A percentile compares a stretch with the other conserved stretches of the same genome.
Conservation (phyloP, 2,113 vertebrate genomes). For the Telmatochromis bifrenatus region DNA sequence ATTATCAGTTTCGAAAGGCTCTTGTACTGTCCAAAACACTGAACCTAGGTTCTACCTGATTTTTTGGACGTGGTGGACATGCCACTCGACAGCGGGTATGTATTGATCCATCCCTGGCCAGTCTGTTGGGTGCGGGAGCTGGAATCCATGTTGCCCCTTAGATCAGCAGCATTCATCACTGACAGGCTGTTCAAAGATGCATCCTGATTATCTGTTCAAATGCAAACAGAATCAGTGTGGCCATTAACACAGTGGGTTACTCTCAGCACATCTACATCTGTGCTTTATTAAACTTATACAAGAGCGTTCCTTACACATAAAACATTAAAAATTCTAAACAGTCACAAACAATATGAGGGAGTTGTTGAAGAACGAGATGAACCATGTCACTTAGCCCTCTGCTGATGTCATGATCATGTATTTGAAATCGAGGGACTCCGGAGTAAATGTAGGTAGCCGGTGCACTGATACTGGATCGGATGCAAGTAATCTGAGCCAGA, state of each 20-base stretch:
- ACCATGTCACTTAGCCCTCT: background rate
- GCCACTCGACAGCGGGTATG: slow-evolving; percentile 93
- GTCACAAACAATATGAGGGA: slow-evolving; percentile 1
- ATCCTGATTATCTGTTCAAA: slow-evolving; percentile 87
- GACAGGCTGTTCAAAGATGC: slow-evolving; percentile 77
- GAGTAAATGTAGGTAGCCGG: background rate
- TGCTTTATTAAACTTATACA: background rate
- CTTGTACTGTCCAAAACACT: background rate
- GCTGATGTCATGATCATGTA: slow-evolving; percentile 58
- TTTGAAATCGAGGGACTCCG: slow-evolving; percentile 19
- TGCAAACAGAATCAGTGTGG: background rate
- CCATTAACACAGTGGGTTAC: no score
- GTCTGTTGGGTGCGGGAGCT: slow-evolving; percentile 88
- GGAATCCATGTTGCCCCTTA: slow-evolving; percentile 86
- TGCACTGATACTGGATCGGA: slow-evolving; percentile 25
- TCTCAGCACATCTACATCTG: background rate
- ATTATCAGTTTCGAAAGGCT: background rate
- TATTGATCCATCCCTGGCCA: slow-evolving; percentile 96
- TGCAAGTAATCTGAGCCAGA: slow-evolving; percentile 25
- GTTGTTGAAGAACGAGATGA: slow-evolving; percentile 28
- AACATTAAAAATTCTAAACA: background rate
- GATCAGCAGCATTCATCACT: slow-evolving; percentile 76
- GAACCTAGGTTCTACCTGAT: slow-evolving; percentile 74
- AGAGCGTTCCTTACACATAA: background rate
- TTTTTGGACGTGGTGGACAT: slow-evolving; percentile 98